Conservation (phyloP, 2,113 vertebrate genomes). For the Antigone vipio region DNA sequence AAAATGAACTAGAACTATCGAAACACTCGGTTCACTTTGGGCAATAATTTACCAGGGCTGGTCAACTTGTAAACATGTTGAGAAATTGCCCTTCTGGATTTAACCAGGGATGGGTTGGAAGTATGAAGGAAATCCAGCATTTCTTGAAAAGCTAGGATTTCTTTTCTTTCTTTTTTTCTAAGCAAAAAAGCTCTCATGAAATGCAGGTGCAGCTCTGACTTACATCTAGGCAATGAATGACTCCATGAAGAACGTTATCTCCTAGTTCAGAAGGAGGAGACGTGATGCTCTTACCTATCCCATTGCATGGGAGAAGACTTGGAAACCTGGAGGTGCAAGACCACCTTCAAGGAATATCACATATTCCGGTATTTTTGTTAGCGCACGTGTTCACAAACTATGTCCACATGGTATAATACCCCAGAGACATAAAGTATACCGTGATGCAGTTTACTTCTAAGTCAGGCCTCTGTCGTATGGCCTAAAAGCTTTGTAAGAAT, state of each 20-base stretch:
- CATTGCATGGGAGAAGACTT: background rate
- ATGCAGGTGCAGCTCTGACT: background rate
- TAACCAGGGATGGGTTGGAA: background rate
- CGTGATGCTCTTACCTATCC: background rate
- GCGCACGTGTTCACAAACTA: slow-evolving; percentile 9
- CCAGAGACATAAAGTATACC: slow-evolving; percentile 30
- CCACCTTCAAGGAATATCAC: slow-evolving; percentile 10
- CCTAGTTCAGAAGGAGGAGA: background rate
- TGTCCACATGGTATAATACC: background rate
- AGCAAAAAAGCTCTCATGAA: background rate
- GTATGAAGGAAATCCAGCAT: background rate
- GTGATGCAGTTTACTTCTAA: slow-evolving; percentile 31
- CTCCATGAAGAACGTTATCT: background rate
- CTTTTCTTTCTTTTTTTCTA: background rate
- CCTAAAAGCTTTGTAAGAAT: slow-evolving; percentile 51
- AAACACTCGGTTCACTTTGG: background rate
- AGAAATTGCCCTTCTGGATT: background rate
- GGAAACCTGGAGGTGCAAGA: background rate
- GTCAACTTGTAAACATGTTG: background rate
- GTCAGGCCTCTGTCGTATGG: slow-evolving; percentile 11
- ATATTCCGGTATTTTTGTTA: background rate
- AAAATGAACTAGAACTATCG: background rate
- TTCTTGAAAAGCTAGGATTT: background rate
- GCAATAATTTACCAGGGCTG: slow-evolving; percentile 13
- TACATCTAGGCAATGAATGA: background rate